Evolutionary conservation across 2,797 vertebrate genomes (phyloP), one percentile per base, ranked within the genome.

Genomic region (Chaenodraco wilsoni): DNA sequence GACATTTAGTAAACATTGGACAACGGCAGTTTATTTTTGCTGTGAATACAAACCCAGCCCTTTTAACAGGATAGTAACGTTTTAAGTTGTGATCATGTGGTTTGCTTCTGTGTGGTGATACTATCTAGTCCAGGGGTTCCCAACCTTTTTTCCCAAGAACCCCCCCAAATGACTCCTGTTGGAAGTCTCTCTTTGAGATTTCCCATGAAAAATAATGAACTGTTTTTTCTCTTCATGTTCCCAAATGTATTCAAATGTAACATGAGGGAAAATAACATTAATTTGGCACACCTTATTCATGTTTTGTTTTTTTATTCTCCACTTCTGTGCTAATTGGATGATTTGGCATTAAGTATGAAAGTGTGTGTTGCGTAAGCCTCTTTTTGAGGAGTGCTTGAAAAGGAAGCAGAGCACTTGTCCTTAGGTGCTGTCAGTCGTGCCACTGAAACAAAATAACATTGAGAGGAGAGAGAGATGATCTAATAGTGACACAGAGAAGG

Each of bases 331-430:
- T 82, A 82, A 84, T 83, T 79, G 72, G 76, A 74, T 72, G 57
- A 79, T 83, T 86, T 80, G 60, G 63, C 76, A 82, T 66, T 17
- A 71, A 65, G 73, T 23, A 63, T 69, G 69, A 49, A 77, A 69
- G 67, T 78, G 37, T 63, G 67, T 78, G 37, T 63, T 88, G 72
- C 40, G 1, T 85, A 83, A 88, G 75, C 45, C 60, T 76, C 75
- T 74, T 69, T 84, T 70, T 79, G 73, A 83, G 69, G 60, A 84
- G 80, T 8, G 56, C 72, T 79, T 79, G 66, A 79, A 81, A 78
- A 67, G 68, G 65, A 84, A 83, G 77, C 67, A 17, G 68, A 81
- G 62, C 62, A 31, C 69, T 88, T 77, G 78, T 91, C 84, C 71
- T 78, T 31, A 68, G 64, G 77, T 82, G 69, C 76, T 76, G 74